Evolutionary conservation across 1,140 invertebrate genomes (phyloP), one percentile per base, ranked within the genome.

Genomic region (Tribolium castaneum): DNA sequence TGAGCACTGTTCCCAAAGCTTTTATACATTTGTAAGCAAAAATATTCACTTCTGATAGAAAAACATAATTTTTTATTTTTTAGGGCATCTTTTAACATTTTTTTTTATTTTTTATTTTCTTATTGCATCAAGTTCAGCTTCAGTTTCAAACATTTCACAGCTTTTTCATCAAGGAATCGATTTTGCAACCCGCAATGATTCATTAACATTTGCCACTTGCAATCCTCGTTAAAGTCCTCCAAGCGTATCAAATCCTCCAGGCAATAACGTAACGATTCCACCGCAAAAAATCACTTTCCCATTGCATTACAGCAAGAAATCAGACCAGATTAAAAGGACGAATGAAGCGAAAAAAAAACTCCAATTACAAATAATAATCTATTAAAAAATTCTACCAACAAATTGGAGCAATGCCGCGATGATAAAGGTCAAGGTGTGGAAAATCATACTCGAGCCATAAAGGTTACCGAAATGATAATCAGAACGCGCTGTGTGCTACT

Each of bases 221-320:
- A 59, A 30, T 30, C 16, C 10, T 59, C 22, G 16, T 25, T 30
- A 59, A 30, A 59, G 19, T 59, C 54, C 54, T 19, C 54, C 19
- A 59, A 59, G 54, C 54, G 54, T 59, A 19, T 19, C 19, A 22
- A 59, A 22, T 59, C 54, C 54, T 59, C 39, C 54, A 59, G 54
- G 54, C 54, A 30, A 59, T 59, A 59, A 22, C 54, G 54, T 30
- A 59, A 59, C 16, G 51, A 52, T 19, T 19, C 12, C 14, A 14
- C 51, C 12, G 13, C 13, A 52, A 59, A 59, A 59, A 59, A 59
- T 59, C 22, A 59, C 54, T 59, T 59, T 59, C 54, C 22, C 54
- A 25, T 59, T 59, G 54, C 54, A 5, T 12, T 59, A 45, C 9
- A 10, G 30, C 16, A 19, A 19, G 5, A 59, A 14, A 45, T 45